phyloP scores from a whole-genome alignment of 2,888 invertebrate genomes.

The Drosophila prostipennis region DNA sequence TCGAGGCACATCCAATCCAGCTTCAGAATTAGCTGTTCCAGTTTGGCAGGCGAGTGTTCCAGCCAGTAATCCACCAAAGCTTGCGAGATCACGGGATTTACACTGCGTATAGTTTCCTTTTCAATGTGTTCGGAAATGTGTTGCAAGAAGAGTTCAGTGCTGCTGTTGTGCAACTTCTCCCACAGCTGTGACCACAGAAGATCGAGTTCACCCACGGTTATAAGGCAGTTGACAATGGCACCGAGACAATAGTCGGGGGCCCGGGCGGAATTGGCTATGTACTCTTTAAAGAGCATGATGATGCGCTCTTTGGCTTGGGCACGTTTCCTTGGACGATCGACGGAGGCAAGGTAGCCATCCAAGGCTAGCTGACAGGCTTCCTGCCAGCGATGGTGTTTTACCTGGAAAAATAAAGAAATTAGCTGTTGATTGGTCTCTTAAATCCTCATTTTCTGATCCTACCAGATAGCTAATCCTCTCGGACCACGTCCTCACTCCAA shows the following conservation, averaged over 20 bases:
- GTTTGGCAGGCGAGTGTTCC: conserved; percentile 86
- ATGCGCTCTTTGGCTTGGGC: conserved; percentile 84
- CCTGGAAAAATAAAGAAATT: conserved; percentile 46
- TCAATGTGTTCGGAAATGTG: conserved; percentile 89
- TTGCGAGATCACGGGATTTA: conserved; percentile 90
- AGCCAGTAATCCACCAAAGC: conserved; percentile 89
- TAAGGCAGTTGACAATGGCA: conserved; percentile 82
- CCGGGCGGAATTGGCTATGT: conserved; percentile 83
- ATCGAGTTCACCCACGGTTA: conserved; percentile 84
- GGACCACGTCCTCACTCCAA: conserved; percentile 88
- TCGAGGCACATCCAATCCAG: conserved; percentile 91
- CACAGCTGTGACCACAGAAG: conserved; percentile 88
- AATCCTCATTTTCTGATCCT: conserved; percentile 4
- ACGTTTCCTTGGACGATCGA: conserved; percentile 83
- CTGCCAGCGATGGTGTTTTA: conserved; percentile 86
- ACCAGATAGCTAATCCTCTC: conserved; percentile 88
- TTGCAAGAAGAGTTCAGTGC: conserved; percentile 87
- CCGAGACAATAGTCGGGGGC: conserved; percentile 84
- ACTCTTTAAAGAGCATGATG: conserved; percentile 84
- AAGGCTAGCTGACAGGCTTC: conserved; percentile 86
- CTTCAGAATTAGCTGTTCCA: conserved; percentile 90
- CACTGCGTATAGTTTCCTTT: conserved; percentile 86
- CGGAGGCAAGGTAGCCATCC: conserved; percentile 83
- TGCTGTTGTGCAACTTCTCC: conserved; percentile 85
- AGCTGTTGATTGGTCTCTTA: too few relatives aligned